Evolutionary conservation across 2,888 invertebrate genomes (phyloP).

Genomic region (Ceramica pisi): DNA sequence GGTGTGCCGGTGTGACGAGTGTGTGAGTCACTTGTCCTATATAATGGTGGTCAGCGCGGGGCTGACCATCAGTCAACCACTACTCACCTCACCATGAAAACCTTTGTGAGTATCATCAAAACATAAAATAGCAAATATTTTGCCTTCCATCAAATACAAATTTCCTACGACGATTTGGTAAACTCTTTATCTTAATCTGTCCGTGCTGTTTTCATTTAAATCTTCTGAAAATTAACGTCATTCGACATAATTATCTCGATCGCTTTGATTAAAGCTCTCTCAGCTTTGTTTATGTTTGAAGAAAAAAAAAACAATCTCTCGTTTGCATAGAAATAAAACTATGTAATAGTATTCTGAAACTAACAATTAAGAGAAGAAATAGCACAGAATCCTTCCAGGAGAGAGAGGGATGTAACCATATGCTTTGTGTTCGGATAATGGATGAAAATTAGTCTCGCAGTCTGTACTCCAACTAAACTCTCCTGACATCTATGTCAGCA

Average conservation of each 20-base stretch:
- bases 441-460: too few relatives aligned
- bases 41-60: constrained; percentile 16
- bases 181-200: background rate
- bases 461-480: too few relatives aligned
- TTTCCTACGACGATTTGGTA: background rate
- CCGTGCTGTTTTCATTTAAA: too few relatives aligned
- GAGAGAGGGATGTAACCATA: background rate
- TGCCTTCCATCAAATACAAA: background rate
- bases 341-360: too few relatives aligned
- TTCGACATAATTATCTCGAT: too few relatives aligned
- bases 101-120: constrained; percentile 53
- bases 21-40: constrained; percentile 11
- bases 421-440: too few relatives aligned
- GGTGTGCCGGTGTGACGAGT: background rate
- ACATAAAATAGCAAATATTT: background rate
- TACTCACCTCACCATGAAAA: constrained; percentile 55
- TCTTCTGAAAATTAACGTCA: too few relatives aligned
- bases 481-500: background rate
- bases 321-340: too few relatives aligned
- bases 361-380: background rate
- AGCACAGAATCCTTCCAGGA: background rate
- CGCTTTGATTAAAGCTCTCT: too few relatives aligned
- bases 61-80: constrained; percentile 36
- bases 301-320: too few relatives aligned
- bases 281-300: too few relatives aligned